Percentiles rank a stretch among this genome's conserved stretches.
Conservation (phyloP, 2,888 invertebrate species). For the Hemistola chrysoprasaria region DNA sequence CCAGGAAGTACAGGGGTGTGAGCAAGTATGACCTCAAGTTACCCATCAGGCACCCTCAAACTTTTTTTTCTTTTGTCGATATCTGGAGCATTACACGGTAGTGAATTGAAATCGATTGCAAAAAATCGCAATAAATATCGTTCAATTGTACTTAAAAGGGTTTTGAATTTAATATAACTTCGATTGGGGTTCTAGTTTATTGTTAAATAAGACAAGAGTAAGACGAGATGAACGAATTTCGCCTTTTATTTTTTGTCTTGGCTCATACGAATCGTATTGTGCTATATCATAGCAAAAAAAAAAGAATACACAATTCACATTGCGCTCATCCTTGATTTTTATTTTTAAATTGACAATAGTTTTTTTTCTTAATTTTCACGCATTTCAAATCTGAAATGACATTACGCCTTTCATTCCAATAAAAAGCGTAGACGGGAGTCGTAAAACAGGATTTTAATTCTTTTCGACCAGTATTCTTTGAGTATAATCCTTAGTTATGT, state of each 20-base stretch:
- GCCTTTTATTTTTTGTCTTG: constrained; percentile 43
- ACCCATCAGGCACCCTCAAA: constrained; percentile 69
- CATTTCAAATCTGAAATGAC: constrained; percentile 14
- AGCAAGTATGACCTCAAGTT: constrained; percentile 79
- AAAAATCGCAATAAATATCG: constrained; percentile 79
- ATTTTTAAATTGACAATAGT: constrained; percentile 13
- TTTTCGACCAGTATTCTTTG: constrained; percentile 16
- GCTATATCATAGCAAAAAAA: constrained; percentile 2
- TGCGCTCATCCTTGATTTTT: neutral
- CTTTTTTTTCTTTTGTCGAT: constrained; percentile 52
- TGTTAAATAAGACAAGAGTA: constrained; percentile 48
- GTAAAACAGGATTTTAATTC: constrained; percentile 25
- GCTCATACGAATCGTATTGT: constrained; percentile 28
- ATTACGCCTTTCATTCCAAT: constrained; percentile 6
- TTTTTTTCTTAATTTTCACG: constrained; percentile 12
- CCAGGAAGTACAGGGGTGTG: constrained; percentile 80
- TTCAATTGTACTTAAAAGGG: constrained; percentile 78
- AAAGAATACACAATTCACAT: constrained; percentile 10
- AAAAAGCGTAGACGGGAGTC: constrained; percentile 17
- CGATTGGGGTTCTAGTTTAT: constrained; percentile 57
- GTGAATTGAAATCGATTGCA: constrained; percentile 53
- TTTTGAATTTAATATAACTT: constrained; percentile 74
- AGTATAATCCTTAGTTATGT: constrained; percentile 38
- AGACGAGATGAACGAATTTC: constrained; percentile 52
- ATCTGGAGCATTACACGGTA: constrained; percentile 71